Conservation (phyloP, 2,888 invertebrate genomes). For the Caenorhabditis sp. region DNA sequence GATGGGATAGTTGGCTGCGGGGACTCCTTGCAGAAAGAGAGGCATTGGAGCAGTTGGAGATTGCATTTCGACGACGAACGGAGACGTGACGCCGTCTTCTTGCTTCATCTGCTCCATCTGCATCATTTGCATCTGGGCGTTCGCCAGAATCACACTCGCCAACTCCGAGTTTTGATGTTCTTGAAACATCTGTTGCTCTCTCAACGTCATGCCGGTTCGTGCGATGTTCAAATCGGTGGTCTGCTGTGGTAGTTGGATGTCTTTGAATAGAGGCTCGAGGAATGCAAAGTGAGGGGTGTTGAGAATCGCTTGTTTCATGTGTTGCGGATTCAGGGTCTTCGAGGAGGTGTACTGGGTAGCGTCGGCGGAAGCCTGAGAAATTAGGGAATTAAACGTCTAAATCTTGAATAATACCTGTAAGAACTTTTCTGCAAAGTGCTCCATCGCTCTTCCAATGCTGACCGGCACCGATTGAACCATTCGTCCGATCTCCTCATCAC, state of each 20-base stretch:
- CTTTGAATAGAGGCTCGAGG: slow-evolving; percentile 76
- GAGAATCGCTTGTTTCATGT: slow-evolving; percentile 79
- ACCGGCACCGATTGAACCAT: slow-evolving; percentile 99
- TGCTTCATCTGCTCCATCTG: slow-evolving; percentile 35
- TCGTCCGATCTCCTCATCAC: slow-evolving; percentile 99
- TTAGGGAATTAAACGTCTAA: too few relatives aligned
- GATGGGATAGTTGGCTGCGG: slow-evolving; percentile 32
- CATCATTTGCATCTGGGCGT: slow-evolving; percentile 44
- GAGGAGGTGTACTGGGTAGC: slow-evolving; percentile 67
- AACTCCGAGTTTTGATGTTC: slow-evolving; percentile 58
- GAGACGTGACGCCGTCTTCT: background rate
- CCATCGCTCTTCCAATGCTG: slow-evolving; percentile 87
- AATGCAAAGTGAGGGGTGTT: slow-evolving; percentile 78
- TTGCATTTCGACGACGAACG: background rate
- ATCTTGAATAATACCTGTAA: too few relatives aligned
- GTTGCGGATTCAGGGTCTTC: slow-evolving; percentile 79
- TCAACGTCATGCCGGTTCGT: slow-evolving; percentile 33
- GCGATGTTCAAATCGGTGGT: slow-evolving; percentile 34
- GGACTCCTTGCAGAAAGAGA: slow-evolving; percentile 23
- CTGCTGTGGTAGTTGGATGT: slow-evolving; percentile 64
- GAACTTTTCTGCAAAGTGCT: slow-evolving; percentile 82
- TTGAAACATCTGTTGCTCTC: slow-evolving; percentile 50
- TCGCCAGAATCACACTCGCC: slow-evolving; percentile 49
- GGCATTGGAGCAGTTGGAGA: slow-evolving; percentile 24
- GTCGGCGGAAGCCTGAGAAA: slow-evolving; percentile 66